These are phyloP conservation scores for Ips nitidus DNA, from an alignment of 1,140 invertebrate genomes.

Conservation along the genomic window DNA sequence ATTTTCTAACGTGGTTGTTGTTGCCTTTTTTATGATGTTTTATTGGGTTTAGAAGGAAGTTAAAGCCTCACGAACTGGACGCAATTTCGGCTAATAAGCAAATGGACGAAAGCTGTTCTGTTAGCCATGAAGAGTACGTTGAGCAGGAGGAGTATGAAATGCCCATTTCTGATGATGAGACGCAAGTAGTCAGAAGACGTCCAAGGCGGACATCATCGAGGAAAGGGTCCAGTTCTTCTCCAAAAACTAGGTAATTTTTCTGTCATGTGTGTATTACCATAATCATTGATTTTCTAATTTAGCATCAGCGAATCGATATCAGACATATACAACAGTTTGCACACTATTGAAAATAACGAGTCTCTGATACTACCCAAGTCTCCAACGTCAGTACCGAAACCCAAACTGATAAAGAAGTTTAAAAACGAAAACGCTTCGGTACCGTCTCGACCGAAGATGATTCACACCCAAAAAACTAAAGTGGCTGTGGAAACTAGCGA, in stretches of 20 bases:
- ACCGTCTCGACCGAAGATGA: conserved; percentile 67
- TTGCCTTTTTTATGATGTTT: neutral
- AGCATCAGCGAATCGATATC: conserved; percentile 33
- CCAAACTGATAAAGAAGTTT: conserved; percentile 52
- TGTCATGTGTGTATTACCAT: neutral
- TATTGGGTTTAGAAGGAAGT: conserved; percentile 59
- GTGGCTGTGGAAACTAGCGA: conserved; percentile 58
- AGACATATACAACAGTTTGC: conserved; percentile 29
- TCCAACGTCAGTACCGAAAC: conserved; percentile 17
- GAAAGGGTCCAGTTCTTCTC: conserved; percentile 30
- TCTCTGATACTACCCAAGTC: conserved; percentile 38
- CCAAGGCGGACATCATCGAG: conserved; percentile 19
- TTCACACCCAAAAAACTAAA: conserved; percentile 68
- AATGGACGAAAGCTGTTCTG: conserved; percentile 6
- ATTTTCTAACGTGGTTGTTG: neutral
- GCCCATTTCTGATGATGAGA: conserved; percentile 49
- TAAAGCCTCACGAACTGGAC: conserved; percentile 64
- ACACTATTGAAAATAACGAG: conserved; percentile 19
- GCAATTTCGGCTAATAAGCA: conserved; percentile 50
- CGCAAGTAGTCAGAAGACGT: conserved; percentile 45
- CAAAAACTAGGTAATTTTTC: conserved; percentile 22
- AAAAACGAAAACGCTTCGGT: conserved; percentile 47
- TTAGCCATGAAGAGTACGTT: conserved; percentile 14
- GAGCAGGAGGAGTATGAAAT: conserved; percentile 41
- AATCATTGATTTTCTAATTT: conserved; percentile 8